phyloP scores from a whole-genome alignment of 2,888 invertebrate genomes.

The Acronicta aceris region DNA sequence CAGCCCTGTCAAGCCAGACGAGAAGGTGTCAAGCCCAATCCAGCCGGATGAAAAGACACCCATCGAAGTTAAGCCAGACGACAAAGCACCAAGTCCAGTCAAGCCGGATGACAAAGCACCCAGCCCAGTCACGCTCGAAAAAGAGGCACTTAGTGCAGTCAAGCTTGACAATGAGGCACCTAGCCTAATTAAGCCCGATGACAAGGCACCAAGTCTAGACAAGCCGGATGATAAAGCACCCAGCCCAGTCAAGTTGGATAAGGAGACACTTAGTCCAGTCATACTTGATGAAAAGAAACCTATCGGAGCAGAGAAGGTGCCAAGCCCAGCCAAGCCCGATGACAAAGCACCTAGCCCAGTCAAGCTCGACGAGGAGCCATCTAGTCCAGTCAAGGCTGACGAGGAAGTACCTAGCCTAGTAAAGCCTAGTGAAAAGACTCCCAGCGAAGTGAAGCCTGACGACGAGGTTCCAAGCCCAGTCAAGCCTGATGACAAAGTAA shows the following conservation, averaged over 20 bases:
- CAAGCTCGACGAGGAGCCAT: neutral
- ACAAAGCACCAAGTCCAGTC: neutral
- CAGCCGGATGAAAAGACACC: neutral
- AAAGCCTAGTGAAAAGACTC: slow-evolving; percentile 13
- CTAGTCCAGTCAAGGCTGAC: neutral
- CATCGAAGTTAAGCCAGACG: neutral
- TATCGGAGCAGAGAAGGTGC: slow-evolving; percentile 5
- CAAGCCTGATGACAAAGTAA: slow-evolving; percentile 11
- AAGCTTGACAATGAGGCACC: slow-evolving; percentile 11
- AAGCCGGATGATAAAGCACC: slow-evolving; percentile 27
- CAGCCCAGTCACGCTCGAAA: slow-evolving; percentile 8
- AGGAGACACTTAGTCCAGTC: no score
- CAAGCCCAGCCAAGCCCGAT: neutral
- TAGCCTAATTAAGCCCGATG: slow-evolving; percentile 8
- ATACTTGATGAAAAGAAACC: slow-evolving; percentile 16
- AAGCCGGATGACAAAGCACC: slow-evolving; percentile 2
- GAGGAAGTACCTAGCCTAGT: slow-evolving; percentile 18
- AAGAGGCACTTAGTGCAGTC: slow-evolving; percentile 9
- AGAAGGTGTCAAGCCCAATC: neutral
- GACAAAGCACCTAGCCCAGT: neutral
- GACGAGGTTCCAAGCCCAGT: slow-evolving; percentile 20
- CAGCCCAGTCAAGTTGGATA: slow-evolving; percentile 8
- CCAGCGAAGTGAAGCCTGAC: slow-evolving; percentile 10
- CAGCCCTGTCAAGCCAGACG: neutral
- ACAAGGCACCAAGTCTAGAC: slow-evolving; percentile 23